A percentile compares a stretch with the other conserved stretches of the same genome.
Evolutionary conservation across 2,797 vertebrate genomes (phyloP).

Genomic region (Manis crassicaudata): DNA sequence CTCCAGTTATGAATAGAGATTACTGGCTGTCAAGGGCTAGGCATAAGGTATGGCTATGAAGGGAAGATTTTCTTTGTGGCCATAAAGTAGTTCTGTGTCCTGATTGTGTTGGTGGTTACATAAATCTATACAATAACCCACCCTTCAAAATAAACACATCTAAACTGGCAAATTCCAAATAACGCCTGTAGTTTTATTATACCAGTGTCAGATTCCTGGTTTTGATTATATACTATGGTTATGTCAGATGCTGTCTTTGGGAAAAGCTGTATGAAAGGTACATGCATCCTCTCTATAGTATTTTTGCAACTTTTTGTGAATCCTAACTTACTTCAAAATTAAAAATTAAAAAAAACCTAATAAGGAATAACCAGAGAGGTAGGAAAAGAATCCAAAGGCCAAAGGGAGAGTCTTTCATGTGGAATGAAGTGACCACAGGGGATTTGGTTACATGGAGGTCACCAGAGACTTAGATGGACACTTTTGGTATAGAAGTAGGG

Average conservation of each 20-base stretch:
- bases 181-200: not conserved
- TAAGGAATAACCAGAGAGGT: not conserved
- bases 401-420: slow-evolving; percentile 15
- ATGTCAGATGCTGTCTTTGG: not conserved
- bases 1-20: slow-evolving; percentile 32
- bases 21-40: not conserved
- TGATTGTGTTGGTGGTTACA: not conserved
- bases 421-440: not conserved
- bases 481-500: not conserved
- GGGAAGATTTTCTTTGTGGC: not conserved
- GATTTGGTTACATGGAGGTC: slow-evolving; percentile 30
- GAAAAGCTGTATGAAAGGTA: not conserved
- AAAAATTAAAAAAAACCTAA: not conserved
- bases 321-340: slow-evolving; percentile 41
- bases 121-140: not conserved
- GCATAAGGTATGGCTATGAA: not conserved
- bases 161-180: not conserved
- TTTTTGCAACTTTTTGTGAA: slow-evolving; percentile 28
- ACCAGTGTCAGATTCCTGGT: not conserved
- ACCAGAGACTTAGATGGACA: not conserved
- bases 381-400: slow-evolving; percentile 27
- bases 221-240: slow-evolving; percentile 13
- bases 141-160: not conserved
- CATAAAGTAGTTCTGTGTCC: not conserved
- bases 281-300: not conserved